Base-by-base conservation (phyloP, 2,113 vertebrate genomes). In the Takifugu flavidus region DNA sequence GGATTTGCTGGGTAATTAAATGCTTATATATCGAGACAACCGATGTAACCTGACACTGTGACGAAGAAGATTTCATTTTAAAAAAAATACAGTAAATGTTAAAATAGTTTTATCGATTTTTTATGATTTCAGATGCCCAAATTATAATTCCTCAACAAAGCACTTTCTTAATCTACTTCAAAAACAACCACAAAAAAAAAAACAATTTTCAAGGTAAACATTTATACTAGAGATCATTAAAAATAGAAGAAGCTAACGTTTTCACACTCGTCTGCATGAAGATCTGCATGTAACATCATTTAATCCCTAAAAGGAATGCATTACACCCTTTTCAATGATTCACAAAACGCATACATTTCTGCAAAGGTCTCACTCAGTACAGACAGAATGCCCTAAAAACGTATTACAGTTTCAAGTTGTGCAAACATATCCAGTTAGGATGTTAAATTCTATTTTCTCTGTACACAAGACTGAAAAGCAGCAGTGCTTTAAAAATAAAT, bases 401-500 rank as follows among this genome's bases (percentile, higher is more conserved):
- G 59, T 11, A 13, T 57, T 52, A 52, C 45, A 69, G 63, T 4
- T 31, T 47, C 13, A 20, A 65, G 44, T 14, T 55, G 5, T 55
- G 50, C 31, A 60, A 70, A 67, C 25, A 20, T 14, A 14, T 49
- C 57, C 27, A 71, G 31, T 28, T 39, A 6, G 47, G 13, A 15
- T 39, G 34, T 51, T 51, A 4, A 13, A 20, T 39, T 34, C 46
- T 6, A 52, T 27, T 7, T 25, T 57, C 25, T 45, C 27, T 39
- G 31, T 14, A 51, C 46, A 5, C 58, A 29, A 28, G n/a, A 51
- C 15, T 59, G n/a, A 60, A 25, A 56, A 34, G 65, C 1, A n/a
- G 27, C 39, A 78, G 84, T 77, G 76, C 68, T 57, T 42, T 50
- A 62, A 74, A 67, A 25, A 78, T 79, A 84, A 72, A 72, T 67